A percentile compares a stretch with the other conserved stretches of the same genome.
phyloP scores from a whole-genome alignment of 2,888 invertebrate genomes.

The Mesorhabditis sp. region DNA sequence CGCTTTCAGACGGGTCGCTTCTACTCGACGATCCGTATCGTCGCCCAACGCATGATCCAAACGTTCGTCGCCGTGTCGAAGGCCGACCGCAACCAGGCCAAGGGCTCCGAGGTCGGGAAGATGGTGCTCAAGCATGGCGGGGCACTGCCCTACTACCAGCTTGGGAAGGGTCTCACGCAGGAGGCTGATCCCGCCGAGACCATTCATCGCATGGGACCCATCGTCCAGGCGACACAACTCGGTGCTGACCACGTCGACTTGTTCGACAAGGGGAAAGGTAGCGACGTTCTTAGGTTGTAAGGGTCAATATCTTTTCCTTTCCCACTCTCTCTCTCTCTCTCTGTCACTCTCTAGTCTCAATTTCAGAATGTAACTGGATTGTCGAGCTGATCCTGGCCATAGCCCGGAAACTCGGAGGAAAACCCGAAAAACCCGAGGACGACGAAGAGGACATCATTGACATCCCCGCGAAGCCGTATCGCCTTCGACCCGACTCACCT shows the following conservation, averaged over 20 bases:
- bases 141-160: neutral
- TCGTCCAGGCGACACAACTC: neutral
- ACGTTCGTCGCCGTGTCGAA: slow-evolving; percentile 1
- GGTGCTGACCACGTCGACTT: neutral
- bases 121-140: slow-evolving; percentile 1
- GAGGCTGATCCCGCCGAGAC: no score
- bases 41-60: slow-evolving; percentile 1
- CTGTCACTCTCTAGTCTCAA: neutral
- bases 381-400: neutral
- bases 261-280: neutral
- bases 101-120: neutral
- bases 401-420: neutral
- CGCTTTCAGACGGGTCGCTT: neutral
- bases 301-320: no score
- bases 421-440: neutral
- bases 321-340: neutral
- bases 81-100: neutral
- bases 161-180: neutral
- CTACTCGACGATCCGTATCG: neutral
- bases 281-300: neutral
- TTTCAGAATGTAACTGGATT: neutral
- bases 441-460: neutral
- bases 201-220: neutral
- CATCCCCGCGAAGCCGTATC: neutral
- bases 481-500: neutral